A percentile compares a stretch with the other conserved stretches of the same genome.
Evolutionary conservation across 2,888 invertebrate species (phyloP).

Genomic region (Rhaphigaster nebulosa): DNA sequence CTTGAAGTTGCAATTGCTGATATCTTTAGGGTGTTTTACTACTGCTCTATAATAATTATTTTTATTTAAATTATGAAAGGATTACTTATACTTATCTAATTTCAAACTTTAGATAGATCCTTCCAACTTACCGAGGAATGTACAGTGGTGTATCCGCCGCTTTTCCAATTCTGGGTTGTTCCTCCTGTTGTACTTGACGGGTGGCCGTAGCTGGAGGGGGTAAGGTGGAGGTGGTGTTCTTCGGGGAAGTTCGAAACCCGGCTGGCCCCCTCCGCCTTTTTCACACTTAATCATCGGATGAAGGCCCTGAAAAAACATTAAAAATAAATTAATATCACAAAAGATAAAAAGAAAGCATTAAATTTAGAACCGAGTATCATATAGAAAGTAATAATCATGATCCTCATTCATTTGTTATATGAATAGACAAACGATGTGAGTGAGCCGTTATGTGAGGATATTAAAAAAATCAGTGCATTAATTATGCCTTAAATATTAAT

Average conservation of each 20-base stretch:
- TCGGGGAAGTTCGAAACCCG: slow-evolving; percentile 66
- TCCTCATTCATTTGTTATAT: too few species aligned
- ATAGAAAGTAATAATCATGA: too few species aligned
- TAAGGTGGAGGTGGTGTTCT: slow-evolving; percentile 65
- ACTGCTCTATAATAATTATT: too few species aligned
- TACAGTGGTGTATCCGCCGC: slow-evolving; percentile 95
- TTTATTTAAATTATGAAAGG: neutral
- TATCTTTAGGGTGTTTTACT: too few species aligned
- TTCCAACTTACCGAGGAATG: slow-evolving; percentile 88
- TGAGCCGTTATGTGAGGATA: too few species aligned
- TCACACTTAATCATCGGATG: slow-evolving; percentile 64
- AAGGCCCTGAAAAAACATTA: slow-evolving; percentile 59
- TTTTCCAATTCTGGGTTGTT: slow-evolving; percentile 98
- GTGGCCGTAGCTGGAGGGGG: slow-evolving; percentile 76
- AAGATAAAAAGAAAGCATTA: too few species aligned
- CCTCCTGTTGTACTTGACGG: slow-evolving; percentile 91
- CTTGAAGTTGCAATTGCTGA: too few species aligned
- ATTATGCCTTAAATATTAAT: too few species aligned
- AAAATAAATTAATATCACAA: neutral
- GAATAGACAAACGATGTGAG: too few species aligned
- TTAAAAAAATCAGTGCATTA: too few species aligned
- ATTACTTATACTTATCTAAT: neutral
- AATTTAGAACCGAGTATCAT: too few species aligned
- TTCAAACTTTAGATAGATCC: neutral
- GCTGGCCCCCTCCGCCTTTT: slow-evolving; percentile 65